Evolutionary conservation across 2,797 vertebrate genomes (phyloP).

Genomic region (Aplochiton taeniatus): DNA sequence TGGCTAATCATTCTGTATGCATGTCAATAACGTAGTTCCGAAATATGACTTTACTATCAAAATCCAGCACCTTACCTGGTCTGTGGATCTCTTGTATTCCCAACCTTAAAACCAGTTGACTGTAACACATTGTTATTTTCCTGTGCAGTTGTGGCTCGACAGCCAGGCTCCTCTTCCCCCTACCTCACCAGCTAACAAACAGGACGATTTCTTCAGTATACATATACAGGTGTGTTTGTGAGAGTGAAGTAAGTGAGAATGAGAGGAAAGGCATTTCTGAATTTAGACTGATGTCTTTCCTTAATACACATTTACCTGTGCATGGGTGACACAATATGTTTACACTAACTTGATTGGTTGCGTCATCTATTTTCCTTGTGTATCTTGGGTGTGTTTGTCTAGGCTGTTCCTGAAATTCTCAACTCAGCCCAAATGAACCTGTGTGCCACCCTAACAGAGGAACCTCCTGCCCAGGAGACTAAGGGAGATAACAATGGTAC

Average conservation of each 20-base stretch:
- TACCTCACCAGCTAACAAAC: conserved; percentile 80
- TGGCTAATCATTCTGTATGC: no score
- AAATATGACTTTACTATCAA: no score
- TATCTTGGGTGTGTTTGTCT: conserved; percentile 18
- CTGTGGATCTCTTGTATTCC: no score
- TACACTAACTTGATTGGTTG: not conserved
- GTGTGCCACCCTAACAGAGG: conserved; percentile 39
- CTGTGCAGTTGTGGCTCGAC: conserved; percentile 88
- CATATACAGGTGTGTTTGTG: conserved; percentile 70
- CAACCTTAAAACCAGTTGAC: no score
- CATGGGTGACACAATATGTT: not conserved
- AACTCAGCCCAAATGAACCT: conserved; percentile 60
- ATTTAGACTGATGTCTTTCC: no score
- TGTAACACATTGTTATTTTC: conserved; percentile 15
- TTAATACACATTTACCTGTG: not conserved
- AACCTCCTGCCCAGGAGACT: conserved; percentile 19
- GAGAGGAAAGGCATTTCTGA: not conserved
- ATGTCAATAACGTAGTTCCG: no score
- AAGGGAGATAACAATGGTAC: conserved; percentile 69
- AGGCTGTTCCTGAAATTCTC: conserved; percentile 52
- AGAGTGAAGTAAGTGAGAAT: not conserved
- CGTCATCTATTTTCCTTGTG: conserved; percentile 1
- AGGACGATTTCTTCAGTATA: conserved; percentile 91
- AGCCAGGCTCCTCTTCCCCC: conserved; percentile 76
- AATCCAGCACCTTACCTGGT: no score